Percentiles rank a stretch among this genome's conserved stretches.
These are phyloP conservation scores for Cephalotes varians DNA, from an alignment of 2,888 invertebrate species.

Conservation along the genomic window DNA sequence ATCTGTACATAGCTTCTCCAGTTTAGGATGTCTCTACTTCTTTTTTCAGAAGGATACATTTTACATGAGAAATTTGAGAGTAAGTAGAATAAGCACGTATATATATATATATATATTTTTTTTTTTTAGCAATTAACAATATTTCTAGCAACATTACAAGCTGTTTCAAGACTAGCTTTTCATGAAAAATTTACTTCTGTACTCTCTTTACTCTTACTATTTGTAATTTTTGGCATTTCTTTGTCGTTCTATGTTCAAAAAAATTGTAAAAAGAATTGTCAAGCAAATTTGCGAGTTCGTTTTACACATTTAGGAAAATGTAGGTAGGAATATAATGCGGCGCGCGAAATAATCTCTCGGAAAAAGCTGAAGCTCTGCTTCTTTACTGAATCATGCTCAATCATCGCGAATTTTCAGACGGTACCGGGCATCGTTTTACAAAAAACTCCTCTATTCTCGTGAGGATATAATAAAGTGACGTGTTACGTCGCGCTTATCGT, in stretches of 20 bases:
- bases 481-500: constrained; percentile 49
- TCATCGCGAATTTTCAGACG: constrained; percentile 31
- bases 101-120: too few relatives aligned
- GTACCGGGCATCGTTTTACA: constrained; percentile 26
- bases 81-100: neutral
- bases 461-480: constrained; percentile 45
- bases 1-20: neutral
- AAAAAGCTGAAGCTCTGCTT: constrained; percentile 26
- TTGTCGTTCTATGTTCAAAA: neutral
- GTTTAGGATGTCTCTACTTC: neutral
- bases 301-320: neutral
- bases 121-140: constrained; percentile 2
- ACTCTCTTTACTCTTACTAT: neutral
- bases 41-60: constrained; percentile 15
- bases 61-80: neutral
- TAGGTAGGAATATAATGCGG: neutral
- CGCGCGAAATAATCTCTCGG: neutral
- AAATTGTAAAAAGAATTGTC: neutral
- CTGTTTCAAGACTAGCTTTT: neutral
- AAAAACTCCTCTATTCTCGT: constrained; percentile 9
- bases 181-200: neutral
- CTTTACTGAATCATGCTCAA: constrained; percentile 31
- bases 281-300: neutral
- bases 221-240: too few relatives aligned
- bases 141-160: neutral